phyloP scores from a whole-genome alignment of 2,888 invertebrate species.

The Vandiemenella viatica region DNA sequence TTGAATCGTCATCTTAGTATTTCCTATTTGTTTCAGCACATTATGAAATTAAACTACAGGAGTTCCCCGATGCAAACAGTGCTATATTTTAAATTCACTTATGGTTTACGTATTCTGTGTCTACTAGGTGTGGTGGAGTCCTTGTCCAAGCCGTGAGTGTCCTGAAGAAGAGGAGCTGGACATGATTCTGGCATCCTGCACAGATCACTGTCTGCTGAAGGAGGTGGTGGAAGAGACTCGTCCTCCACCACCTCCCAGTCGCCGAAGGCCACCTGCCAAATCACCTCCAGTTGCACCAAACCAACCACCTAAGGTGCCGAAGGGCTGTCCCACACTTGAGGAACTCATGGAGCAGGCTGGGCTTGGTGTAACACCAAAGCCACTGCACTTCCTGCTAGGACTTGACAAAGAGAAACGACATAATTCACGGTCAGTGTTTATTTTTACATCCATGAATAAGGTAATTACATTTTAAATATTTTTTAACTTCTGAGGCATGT shows the following conservation, averaged over 20 bases:
- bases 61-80: no score
- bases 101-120: no score
- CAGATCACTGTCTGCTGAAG: constrained; percentile 50
- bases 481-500: no score
- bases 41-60: no score
- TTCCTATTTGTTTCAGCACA: no score
- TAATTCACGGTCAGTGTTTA: no score
- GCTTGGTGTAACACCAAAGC: not conserved
- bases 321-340: no score
- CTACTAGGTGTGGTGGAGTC: constrained; percentile 79
- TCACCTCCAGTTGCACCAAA: not conserved
- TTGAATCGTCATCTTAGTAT: no score
- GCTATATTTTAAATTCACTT: no score
- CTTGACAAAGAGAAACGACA: not conserved
- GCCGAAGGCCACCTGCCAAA: not conserved
- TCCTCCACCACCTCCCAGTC: not conserved
- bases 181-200: constrained; percentile 54
- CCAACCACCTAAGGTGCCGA: no score
- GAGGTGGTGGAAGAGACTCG: not conserved
- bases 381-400: not conserved
- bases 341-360: not conserved
- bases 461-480: no score
- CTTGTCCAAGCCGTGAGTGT: constrained; percentile 63
- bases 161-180: constrained; percentile 58
- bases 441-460: no score